Percentiles rank a stretch among this genome's conserved stretches.
These are phyloP conservation scores for Euura lappo DNA, from an alignment of 1,140 invertebrate species.

Conservation along the genomic window DNA sequence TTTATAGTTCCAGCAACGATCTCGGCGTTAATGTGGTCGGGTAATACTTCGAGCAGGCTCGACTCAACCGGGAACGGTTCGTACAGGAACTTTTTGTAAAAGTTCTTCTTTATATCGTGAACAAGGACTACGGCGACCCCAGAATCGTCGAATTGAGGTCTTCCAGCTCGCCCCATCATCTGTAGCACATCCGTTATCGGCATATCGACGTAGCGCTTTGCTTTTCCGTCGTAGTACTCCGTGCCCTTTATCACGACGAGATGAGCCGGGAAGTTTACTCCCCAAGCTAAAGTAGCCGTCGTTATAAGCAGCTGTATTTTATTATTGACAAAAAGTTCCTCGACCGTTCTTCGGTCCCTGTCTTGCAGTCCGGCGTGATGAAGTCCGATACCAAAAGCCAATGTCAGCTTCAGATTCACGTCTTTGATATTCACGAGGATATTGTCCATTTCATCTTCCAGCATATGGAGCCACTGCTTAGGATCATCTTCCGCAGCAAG, in stretches of 20 bases:
- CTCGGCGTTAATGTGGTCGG: conserved; percentile 99
- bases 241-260: conserved; percentile 86
- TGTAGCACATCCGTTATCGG: conserved; percentile 98
- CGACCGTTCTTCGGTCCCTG: conserved; percentile 87
- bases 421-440: conserved; percentile 83
- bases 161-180: conserved; percentile 98
- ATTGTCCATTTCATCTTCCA: conserved; percentile 82
- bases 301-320: conserved; percentile 99
- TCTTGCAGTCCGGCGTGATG: conserved; percentile 98
- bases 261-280: conserved; percentile 97
- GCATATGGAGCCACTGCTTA: conserved; percentile 94
- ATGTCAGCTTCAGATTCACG: conserved; percentile 89
- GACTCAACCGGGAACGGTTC: conserved; percentile 99
- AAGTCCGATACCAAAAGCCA: conserved; percentile 97
- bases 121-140: conserved; percentile 97
- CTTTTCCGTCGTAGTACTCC: conserved; percentile 98
- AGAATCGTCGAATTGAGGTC: conserved; percentile 94
- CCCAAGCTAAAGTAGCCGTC: conserved; percentile 98
- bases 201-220: conserved; percentile 97
- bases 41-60: conserved; percentile 85
- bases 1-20: conserved; percentile 92
- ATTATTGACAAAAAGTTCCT: conserved; percentile 95
- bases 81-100: conserved; percentile 99
- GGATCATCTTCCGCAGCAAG: conserved; percentile 90
- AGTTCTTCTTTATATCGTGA: conserved; percentile 98